Conservation (phyloP, 2,797 vertebrate species). For the Arrhamphus sclerolepis region DNA sequence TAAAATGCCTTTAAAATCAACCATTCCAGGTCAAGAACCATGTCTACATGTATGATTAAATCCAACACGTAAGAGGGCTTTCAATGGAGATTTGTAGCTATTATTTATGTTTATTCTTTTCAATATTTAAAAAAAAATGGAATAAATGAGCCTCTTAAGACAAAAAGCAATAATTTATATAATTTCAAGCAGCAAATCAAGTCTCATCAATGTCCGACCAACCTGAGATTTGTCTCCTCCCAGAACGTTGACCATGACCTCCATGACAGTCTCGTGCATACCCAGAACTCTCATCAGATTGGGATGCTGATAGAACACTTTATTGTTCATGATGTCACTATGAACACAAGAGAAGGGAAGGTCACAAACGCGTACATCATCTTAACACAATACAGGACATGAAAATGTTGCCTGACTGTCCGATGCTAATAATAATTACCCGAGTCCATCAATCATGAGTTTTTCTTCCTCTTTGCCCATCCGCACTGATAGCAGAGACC, state of each 20-base stretch:
- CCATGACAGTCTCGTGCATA: slow-evolving; percentile 99
- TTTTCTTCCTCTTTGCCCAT: slow-evolving; percentile 97
- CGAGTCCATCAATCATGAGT: slow-evolving; percentile 97
- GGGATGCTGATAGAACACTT: slow-evolving; percentile 98
- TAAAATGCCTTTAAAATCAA: no score
- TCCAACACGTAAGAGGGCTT: no score
- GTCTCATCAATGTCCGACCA: not conserved
- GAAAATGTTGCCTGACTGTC: no score
- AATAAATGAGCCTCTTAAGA: no score
- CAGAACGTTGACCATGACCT: slow-evolving; percentile 98
- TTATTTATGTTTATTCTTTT: no score
- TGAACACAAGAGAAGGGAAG: slow-evolving; percentile 16
- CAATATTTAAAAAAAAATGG: no score
- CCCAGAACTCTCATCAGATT: slow-evolving; percentile 98
- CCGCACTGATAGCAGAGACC: slow-evolving; percentile 93
- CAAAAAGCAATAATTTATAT: no score
- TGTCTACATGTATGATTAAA: no score
- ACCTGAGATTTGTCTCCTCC: slow-evolving; percentile 96
- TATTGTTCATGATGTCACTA: slow-evolving; percentile 99
- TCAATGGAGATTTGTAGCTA: no score
- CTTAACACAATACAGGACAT: not conserved
- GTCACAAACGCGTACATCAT: not conserved
- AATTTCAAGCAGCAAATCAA: not conserved
- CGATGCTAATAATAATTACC: slow-evolving; percentile 73
- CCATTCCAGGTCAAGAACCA: no score